Evolutionary conservation across 2,888 invertebrate genomes (phyloP), one percentile per base, ranked within the genome.

Genomic region (Dorcus parallelipipedus): DNA sequence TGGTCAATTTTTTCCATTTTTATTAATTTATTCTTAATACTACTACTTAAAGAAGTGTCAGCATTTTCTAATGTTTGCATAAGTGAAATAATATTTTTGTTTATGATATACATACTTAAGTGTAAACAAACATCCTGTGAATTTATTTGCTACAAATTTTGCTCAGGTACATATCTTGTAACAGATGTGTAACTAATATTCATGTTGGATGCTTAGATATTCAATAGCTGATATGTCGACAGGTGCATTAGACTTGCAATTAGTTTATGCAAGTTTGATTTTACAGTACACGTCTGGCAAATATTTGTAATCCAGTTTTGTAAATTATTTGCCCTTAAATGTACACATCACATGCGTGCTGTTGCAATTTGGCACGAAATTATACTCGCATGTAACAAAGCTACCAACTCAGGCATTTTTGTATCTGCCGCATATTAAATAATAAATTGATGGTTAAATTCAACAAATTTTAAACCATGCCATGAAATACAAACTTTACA

Each of bases 151-250:
- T 33, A 7, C 26, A 33, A 33, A 33, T 33, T 20, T 20, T 33
- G 26, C 26, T 33, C 26, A 33, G 26, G 26, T 33, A 33, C 26
- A 33, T 6, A 33, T 1, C 26, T 33, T 33, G 26, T 33, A 33
- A 33, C 26, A 33, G 4, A 33, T 33, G 26, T 33, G 26, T 33
- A 33, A 33, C 26, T 33, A 33, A 33, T 33, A 33, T 61, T 64
- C 60, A 58, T 58, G 59, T 61, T 64, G 56, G 59, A 61, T 64
- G 61, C 61, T 64, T 64, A 61, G 52, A 61, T 58, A 61, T 61
- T 61, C 54, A 60, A 58, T 58, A 57, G 48, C 58, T 49, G 49
- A 55, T 49, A 55, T 43, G 55, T 49, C 40, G 55, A 14, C 55
- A 55, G 49, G 55, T 42, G 40, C 55, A 55, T 50, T 49, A 23